Evolutionary conservation across 2,113 vertebrate genomes (phyloP).

Genomic region (Eulemur rufifrons): DNA sequence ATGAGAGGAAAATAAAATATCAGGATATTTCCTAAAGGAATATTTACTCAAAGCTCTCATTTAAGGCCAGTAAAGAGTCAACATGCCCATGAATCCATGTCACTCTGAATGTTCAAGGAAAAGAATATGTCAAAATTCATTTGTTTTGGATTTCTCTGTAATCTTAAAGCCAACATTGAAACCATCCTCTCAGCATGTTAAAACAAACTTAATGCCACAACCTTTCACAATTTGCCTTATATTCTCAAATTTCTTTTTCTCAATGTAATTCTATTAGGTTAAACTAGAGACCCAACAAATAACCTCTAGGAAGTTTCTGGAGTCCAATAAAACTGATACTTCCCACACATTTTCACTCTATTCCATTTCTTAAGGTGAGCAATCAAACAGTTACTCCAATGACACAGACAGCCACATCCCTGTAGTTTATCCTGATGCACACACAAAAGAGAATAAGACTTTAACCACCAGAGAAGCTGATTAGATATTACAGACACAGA

Average conservation of each 20-base stretch:
- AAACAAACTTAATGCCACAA: not conserved
- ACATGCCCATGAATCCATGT: not conserved
- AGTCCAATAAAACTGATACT: not conserved
- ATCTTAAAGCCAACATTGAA: not conserved
- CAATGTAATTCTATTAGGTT: constrained; percentile 1
- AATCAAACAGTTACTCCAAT: not conserved
- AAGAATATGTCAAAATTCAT: not conserved
- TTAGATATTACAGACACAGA: not conserved
- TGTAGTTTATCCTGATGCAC: not conserved
- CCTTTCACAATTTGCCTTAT: not conserved
- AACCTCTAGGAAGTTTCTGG: not conserved
- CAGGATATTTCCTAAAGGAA: not conserved
- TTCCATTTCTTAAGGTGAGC: not conserved
- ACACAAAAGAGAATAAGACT: not conserved
- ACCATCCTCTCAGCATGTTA: not conserved
- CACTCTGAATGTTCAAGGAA: not conserved
- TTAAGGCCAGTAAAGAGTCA: not conserved
- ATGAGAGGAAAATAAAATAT: not conserved
- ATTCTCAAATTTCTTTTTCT: not conserved
- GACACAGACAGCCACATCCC: not conserved
- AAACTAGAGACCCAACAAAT: not conserved
- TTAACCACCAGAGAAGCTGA: not conserved
- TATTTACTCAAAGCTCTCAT: not conserved
- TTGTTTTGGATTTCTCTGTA: not conserved
- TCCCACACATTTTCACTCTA: not conserved